Evolutionary conservation across 1,140 invertebrate species (phyloP).

Genomic region (Calliphora vicina): DNA sequence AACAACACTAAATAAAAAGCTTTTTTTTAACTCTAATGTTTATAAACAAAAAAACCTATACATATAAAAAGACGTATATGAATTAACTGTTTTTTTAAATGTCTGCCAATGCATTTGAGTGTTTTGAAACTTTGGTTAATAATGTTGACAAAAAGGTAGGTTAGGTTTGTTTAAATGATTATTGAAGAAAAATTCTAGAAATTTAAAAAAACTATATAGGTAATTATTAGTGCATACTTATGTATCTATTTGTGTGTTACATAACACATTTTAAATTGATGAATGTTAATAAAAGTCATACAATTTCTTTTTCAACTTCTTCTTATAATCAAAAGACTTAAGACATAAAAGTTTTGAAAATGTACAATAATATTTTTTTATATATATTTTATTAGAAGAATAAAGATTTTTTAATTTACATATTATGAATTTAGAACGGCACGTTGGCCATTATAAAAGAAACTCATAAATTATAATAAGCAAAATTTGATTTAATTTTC

Average conservation of each 20-base stretch:
- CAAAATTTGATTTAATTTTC: not conserved
- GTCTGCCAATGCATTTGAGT: not conserved
- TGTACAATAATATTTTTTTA: too few relatives aligned
- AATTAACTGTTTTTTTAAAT: slow-evolving; percentile 8
- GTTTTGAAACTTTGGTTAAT: not conserved
- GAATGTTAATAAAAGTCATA: not conserved
- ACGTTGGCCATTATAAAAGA: not conserved
- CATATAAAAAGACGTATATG: not conserved
- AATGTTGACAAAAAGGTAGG: slow-evolving; percentile 25
- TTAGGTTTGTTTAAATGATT: not conserved
- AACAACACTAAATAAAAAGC: not conserved
- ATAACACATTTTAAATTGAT: not conserved
- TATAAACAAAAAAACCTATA: not conserved
- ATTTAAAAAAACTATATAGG: not conserved
- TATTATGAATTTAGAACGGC: too few relatives aligned
- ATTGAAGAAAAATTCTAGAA: not conserved
- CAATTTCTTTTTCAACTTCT: not conserved
- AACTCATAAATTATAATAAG: not conserved
- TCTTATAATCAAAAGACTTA: slow-evolving; percentile 13
- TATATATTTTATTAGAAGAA: not conserved
- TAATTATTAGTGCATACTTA: too few relatives aligned
- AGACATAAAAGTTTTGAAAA: slow-evolving; percentile 5
- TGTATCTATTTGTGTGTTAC: too few relatives aligned
- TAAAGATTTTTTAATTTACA: too few relatives aligned
- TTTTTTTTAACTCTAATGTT: not conserved